These are phyloP conservation scores for Pristionchus exspectatus DNA, from an alignment of 2,888 invertebrate species.

Conservation along the genomic window DNA sequence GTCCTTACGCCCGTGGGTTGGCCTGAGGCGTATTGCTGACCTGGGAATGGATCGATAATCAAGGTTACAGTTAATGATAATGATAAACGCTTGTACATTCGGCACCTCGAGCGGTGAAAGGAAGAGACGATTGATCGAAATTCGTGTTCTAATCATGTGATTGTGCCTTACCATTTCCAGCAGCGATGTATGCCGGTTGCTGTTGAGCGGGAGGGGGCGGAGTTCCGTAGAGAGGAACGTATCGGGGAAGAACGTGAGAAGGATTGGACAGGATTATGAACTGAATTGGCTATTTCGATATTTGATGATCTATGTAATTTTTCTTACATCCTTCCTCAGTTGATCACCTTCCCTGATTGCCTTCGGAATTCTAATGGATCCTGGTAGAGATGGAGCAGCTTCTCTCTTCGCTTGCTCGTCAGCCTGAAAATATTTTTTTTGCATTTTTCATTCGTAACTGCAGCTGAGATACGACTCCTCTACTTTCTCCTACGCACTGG, in stretches of 20 bases:
- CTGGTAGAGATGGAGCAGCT: neutral
- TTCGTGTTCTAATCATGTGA: too few relatives aligned
- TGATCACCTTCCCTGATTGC: constrained; percentile 39
- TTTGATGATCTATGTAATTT: neutral
- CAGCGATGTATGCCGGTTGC: neutral
- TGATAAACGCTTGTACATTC: too few relatives aligned
- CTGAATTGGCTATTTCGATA: neutral
- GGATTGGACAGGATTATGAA: constrained; percentile 31
- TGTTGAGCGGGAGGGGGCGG: neutral
- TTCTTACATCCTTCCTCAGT: constrained; percentile 35
- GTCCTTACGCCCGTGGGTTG: constrained; percentile 16
- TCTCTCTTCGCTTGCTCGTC: neutral
- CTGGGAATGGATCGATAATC: neutral
- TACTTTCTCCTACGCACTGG: too few relatives aligned
- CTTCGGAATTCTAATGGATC: neutral
- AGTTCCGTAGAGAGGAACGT: constrained; percentile 46
- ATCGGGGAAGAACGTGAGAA: constrained; percentile 1
- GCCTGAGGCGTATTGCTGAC: neutral
- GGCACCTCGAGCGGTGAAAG: too few relatives aligned
- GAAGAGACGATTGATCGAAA: too few relatives aligned
- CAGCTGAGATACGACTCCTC: neutral
- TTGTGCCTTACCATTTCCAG: neutral
- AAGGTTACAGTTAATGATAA: neutral
- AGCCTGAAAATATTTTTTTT: neutral
- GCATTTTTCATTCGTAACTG: neutral